Percentiles rank a stretch among this genome's conserved stretches.
Evolutionary conservation across 1,140 invertebrate genomes (phyloP).

Genomic region (Cylas formicarius): DNA sequence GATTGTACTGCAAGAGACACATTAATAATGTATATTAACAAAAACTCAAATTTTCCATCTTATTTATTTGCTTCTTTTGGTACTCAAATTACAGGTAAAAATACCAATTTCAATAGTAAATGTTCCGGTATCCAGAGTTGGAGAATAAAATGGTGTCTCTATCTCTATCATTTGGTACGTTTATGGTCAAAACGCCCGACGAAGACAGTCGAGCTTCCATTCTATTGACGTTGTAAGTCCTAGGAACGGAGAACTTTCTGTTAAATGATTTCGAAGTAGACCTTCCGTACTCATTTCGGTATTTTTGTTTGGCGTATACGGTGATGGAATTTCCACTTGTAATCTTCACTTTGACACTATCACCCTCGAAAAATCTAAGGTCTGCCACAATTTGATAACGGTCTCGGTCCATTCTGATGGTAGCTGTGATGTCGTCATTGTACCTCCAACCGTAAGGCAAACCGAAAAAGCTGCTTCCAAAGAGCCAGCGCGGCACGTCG

Average conservation of each 20-base stretch:
- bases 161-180: not conserved
- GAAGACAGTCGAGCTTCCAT: not conserved
- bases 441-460: too few relatives aligned
- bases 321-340: not conserved
- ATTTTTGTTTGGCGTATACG: conserved; percentile 7
- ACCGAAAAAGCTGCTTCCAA: too few relatives aligned
- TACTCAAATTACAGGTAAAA: too few relatives aligned
- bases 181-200: not conserved
- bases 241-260: conserved; percentile 12
- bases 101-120: too few relatives aligned
- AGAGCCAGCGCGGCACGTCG: too few relatives aligned
- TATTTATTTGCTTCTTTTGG: too few relatives aligned
- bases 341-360: conserved; percentile 8
- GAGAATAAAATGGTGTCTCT: too few relatives aligned
- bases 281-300: conserved; percentile 7
- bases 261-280: conserved; percentile 7
- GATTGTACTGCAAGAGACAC: too few relatives aligned
- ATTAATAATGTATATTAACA: too few relatives aligned
- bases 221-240: conserved; percentile 5
- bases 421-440: conserved; percentile 5
- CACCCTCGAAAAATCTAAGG: conserved; percentile 3
- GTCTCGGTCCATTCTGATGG: conserved; percentile 7
- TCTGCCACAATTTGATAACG: conserved; percentile 10
- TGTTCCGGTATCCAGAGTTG: too few relatives aligned
- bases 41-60: too few relatives aligned